Evolutionary conservation across 2,113 vertebrate genomes (phyloP).

Genomic region (Ptilonorhynchus violaceus): DNA sequence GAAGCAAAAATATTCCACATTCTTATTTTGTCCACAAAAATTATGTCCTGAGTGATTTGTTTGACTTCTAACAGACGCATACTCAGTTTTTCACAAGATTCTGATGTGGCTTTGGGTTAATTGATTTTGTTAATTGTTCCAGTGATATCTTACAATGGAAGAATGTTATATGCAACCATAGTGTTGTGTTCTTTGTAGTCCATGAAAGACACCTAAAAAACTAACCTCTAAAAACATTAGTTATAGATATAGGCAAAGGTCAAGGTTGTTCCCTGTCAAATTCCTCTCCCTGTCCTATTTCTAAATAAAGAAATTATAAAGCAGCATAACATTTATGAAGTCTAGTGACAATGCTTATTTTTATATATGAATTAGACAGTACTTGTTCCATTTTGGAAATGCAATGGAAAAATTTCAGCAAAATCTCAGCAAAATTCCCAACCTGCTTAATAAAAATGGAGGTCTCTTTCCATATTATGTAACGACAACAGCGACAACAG

Average conservation of each 20-base stretch:
- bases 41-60: background rate
- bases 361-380: background rate
- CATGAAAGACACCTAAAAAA: background rate
- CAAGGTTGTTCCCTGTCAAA: background rate
- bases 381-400: background rate
- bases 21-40: background rate
- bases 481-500: background rate
- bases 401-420: background rate
- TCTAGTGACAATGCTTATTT: background rate
- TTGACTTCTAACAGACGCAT: background rate
- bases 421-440: background rate
- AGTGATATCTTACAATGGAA: background rate
- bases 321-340: background rate
- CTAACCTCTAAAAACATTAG: background rate
- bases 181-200: background rate
- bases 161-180: background rate
- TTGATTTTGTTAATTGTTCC: background rate
- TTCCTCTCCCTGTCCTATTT: background rate
- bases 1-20: background rate
- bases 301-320: background rate
- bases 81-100: background rate
- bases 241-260: background rate
- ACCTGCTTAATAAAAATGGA: background rate
- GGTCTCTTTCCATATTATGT: background rate
- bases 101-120: background rate